Evolutionary conservation across 2,797 vertebrate species (phyloP).

Genomic region (Lacerta bilineata): DNA sequence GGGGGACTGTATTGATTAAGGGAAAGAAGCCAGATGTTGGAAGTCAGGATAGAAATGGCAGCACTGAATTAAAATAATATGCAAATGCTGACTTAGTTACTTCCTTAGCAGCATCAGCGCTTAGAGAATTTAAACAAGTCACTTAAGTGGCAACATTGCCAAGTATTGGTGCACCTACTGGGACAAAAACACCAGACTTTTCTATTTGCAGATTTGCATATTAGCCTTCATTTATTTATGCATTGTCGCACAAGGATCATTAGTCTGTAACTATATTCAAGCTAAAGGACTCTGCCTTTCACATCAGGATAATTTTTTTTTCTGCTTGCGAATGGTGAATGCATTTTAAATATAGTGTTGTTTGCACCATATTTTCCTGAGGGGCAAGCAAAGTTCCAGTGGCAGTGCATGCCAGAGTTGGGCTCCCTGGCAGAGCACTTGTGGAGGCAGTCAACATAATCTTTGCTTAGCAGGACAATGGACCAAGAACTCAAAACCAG

Average conservation of each 20-base stretch:
- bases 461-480: no score
- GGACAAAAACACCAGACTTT: not conserved
- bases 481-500: no score
- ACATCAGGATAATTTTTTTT: not conserved
- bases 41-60: conserved; percentile 50
- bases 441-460: no score
- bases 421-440: no score
- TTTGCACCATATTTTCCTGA: not conserved
- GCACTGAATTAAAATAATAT: conserved; percentile 46
- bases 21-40: conserved; percentile 45
- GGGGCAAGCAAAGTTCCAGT: no score
- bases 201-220: conserved; percentile 1
- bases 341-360: not conserved
- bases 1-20: conserved; percentile 38
- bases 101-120: conserved; percentile 47
- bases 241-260: not conserved
- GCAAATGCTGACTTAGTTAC: conserved; percentile 15
- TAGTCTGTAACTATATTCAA: not conserved
- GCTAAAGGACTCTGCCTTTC: not conserved
- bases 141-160: not conserved
- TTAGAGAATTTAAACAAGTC: conserved; percentile 39
- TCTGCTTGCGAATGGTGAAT: not conserved
- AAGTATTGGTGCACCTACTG: conserved; percentile 17
- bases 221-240: not conserved
- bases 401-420: no score